Base-by-base conservation (phyloP, 2,797 vertebrate genomes). In the Pygocentrus nattereri region DNA sequence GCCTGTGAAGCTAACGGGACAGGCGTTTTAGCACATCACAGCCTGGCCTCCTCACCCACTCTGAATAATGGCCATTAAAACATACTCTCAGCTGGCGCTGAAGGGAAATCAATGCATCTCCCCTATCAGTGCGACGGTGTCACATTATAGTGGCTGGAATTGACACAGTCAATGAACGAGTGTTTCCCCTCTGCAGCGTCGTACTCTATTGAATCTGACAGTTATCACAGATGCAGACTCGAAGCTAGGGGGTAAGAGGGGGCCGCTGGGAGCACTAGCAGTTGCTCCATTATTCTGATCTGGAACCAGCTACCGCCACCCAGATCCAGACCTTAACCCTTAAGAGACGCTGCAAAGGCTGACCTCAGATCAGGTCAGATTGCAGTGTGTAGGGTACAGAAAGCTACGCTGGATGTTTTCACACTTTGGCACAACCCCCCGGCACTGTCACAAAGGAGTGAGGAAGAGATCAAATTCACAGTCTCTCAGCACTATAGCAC, bases 81-180 rank as follows among this genome's bases (percentile, higher is more conserved):
- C 88, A 86, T 88, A 89, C 88, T 84, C 88, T 86, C 83, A 68
- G 54, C 82, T 88, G 81, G 85, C 78, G 88, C 88, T 86, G 92
- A 93, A 90, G 74, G 91, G 82, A 94, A 94, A 94, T 92, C 93
- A 90, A 91, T 95, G 92, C 90, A 90, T 92, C 91, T 92, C 88
- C 92, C 88, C 90, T 85, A 90, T 87, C 25, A 2, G 80, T 84
- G 85, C 82, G 87, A 88, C 91, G 88, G 88, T 92, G 88, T 91
- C 91, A 88, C 54, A 85, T 91, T 91, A 87, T 87, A 90, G 93
- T 93, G 92, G 90, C 87, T 87, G 74, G 82, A 84, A 83, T 59
- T 85, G 82, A 89, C 89, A 83, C 83, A 84, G 78, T 21, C 12
- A 31, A 27, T 64, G 74, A 76, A 89, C 74, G 84, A 85, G 86